Conservation (phyloP, 2,797 vertebrate genomes). For the Fratercula arctica region DNA sequence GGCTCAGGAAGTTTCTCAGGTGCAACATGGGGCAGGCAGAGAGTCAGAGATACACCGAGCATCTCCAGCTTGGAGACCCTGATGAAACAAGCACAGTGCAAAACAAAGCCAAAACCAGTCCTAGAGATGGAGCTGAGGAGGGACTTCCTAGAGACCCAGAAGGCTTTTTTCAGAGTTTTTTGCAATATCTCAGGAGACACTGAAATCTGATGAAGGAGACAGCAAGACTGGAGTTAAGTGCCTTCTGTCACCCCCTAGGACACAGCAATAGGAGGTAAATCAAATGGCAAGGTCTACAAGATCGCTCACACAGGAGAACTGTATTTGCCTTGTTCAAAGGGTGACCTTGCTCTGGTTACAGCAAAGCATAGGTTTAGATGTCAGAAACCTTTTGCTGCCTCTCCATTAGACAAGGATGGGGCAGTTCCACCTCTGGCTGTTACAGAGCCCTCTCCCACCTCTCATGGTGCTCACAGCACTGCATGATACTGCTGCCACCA, state of each 20-base stretch:
- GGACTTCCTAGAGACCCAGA: not conserved
- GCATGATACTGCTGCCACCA: rapidly evolving
- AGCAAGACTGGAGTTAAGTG: not conserved
- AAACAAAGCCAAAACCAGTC: not conserved
- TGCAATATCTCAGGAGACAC: not conserved
- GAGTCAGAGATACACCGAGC: not conserved
- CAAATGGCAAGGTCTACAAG: not conserved
- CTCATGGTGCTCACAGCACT: not conserved
- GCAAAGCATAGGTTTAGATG: not conserved
- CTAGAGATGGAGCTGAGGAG: not conserved
- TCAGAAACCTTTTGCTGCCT: not conserved
- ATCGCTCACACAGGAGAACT: not conserved
- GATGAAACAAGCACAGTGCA: not conserved
- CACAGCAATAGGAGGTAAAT: not conserved
- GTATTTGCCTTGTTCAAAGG: not conserved
- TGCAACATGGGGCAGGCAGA: not conserved
- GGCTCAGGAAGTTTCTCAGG: not conserved
- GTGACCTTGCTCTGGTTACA: rapidly evolving
- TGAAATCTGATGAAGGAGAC: not conserved
- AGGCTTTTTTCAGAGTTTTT: not conserved
- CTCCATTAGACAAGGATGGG: not conserved
- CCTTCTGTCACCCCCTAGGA: not conserved
- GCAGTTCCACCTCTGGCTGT: not conserved
- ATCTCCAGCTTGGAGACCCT: not conserved
- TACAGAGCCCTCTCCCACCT: not conserved